phyloP scores from a whole-genome alignment of 2,797 vertebrate genomes.

The Gila robusta region DNA sequence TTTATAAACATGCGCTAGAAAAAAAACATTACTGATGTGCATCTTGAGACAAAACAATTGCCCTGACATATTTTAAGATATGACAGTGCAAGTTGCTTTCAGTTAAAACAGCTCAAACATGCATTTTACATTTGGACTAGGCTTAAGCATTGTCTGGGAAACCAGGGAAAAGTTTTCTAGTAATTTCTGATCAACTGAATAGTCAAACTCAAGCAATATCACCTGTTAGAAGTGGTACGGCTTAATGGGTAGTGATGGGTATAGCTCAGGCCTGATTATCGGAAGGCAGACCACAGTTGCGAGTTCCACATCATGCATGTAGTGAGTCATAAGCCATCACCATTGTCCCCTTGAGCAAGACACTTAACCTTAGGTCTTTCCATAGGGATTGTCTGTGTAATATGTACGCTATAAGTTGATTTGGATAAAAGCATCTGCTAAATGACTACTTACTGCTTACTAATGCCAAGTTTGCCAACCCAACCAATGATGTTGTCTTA shows the following conservation, averaged over 20 bases:
- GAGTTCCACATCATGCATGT: neutral
- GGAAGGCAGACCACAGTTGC: neutral
- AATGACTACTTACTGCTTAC: conserved; percentile 27
- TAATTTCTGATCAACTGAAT: neutral
- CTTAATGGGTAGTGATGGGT: neutral
- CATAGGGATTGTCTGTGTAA: neutral
- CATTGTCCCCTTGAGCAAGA: neutral
- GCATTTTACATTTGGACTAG: too few species aligned
- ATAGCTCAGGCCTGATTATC: neutral
- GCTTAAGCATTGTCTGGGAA: too few species aligned
- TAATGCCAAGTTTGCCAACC: conserved; percentile 32
- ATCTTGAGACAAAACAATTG: too few species aligned
- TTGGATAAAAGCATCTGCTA: conserved; percentile 30
- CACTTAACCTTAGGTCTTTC: neutral
- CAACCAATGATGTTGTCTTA: conserved; percentile 54
- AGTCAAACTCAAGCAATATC: neutral
- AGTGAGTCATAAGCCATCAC: neutral
- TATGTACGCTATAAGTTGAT: neutral
- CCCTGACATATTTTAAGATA: too few species aligned
- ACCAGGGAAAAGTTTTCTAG: too few species aligned
- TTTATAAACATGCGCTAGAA: neutral
- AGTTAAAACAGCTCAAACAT: too few species aligned
- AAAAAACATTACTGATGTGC: too few species aligned
- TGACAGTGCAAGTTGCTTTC: too few species aligned
- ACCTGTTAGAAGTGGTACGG: neutral